phyloP scores from a whole-genome alignment of 2,113 vertebrate genomes.

The Pimephales promelas region DNA sequence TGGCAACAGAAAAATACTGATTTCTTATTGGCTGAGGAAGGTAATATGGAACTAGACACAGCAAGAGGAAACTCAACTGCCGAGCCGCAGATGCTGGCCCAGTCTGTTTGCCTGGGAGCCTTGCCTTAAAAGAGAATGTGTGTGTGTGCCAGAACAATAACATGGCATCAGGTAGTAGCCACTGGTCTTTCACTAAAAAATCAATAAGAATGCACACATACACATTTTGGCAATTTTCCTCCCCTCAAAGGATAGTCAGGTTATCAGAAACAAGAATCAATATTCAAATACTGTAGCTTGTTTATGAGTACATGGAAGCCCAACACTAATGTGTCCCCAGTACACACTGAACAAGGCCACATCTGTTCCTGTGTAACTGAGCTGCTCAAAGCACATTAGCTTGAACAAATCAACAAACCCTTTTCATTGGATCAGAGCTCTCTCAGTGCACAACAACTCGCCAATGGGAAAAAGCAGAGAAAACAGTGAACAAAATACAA shows the following conservation, averaged over 20 bases:
- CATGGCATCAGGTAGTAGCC: background rate
- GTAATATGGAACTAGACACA: constrained; percentile 49
- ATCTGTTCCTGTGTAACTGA: constrained; percentile 25
- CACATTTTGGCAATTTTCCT: background rate
- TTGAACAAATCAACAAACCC: constrained; percentile 29
- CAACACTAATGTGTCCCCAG: constrained; percentile 18
- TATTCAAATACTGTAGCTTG: background rate
- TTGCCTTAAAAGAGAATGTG: background rate
- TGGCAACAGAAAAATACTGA: constrained; percentile 10
- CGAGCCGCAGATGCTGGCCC: constrained; percentile 53
- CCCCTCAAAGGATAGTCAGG: background rate
- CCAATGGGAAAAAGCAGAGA: background rate
- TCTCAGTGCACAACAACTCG: background rate
- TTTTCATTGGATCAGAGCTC: background rate
- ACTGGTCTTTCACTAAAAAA: background rate
- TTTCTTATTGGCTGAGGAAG: constrained; percentile 43
- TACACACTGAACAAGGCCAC: constrained; percentile 18
- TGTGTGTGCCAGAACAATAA: constrained; percentile 1
- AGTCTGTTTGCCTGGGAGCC: constrained; percentile 44
- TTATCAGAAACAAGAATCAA: background rate
- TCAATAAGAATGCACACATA: background rate
- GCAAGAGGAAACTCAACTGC: constrained; percentile 47
- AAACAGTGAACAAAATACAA: background rate
- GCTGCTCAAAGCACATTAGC: constrained; percentile 1
- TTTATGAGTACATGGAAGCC: background rate